phyloP scores from a whole-genome alignment of 2,113 vertebrate species.

The Alethe castanea region DNA sequence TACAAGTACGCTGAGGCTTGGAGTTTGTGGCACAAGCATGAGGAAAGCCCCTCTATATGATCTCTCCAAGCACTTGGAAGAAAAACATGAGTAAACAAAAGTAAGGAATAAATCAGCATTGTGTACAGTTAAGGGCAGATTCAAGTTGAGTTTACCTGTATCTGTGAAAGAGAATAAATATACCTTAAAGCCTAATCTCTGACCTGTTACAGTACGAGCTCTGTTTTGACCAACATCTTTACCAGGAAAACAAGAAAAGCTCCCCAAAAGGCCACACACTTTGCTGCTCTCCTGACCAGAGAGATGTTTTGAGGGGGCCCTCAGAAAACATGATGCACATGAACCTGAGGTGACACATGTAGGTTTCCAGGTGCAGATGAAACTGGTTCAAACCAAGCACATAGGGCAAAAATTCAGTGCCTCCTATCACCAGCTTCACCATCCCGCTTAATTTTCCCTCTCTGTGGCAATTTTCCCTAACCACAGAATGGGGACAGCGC shows the following conservation, averaged over 20 bases:
- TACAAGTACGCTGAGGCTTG: not conserved
- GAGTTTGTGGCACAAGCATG: not conserved
- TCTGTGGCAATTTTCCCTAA: not conserved
- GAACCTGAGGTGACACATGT: not conserved
- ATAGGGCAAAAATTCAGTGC: not conserved
- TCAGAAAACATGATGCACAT: not conserved
- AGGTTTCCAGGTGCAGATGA: not conserved
- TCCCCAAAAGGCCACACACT: not conserved
- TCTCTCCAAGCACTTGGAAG: not conserved
- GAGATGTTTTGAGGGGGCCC: not conserved
- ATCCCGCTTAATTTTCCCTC: not conserved
- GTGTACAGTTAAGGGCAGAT: not conserved
- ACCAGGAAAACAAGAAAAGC: not conserved
- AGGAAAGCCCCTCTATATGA: not conserved
- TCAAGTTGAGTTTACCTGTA: not conserved
- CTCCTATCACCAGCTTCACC: not conserved
- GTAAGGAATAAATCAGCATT: not conserved
- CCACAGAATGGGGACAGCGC: accelerated
- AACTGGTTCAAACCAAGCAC: not conserved
- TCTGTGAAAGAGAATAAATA: not conserved
- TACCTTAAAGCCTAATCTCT: not conserved
- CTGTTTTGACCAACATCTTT: not conserved
- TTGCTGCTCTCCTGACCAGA: not conserved
- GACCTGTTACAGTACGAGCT: not conserved
- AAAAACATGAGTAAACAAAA: not conserved